Base-by-base conservation (phyloP, 2,888 invertebrate genomes). In the Volucella zonaria region DNA sequence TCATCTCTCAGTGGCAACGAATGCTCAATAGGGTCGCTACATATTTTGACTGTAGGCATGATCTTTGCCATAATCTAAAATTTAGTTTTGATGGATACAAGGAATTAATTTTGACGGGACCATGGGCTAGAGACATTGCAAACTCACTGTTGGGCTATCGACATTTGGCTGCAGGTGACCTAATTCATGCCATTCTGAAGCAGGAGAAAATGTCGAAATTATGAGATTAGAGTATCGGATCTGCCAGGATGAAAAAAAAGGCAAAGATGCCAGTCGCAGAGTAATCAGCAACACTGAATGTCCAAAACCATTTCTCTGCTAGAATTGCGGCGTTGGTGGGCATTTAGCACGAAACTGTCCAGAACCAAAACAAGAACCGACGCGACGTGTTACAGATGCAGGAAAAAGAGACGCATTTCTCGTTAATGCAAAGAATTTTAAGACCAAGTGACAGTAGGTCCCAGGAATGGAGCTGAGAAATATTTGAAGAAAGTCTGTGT, bases 281-380 rank as follows among this genome's bases (percentile, higher is more conserved):
- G 49, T 51, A 2, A 15, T 42, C 14, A 51, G 9, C 14, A 51
- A 49, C n/a, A 51, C 1, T 10, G 49, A 64, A 49, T 12, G 49
- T 31, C 15, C 38, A n/a, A 64, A 14, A 9, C 49, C n/a, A 49
- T 64, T 49, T 1, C 9, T 64, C 3, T 64, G 31, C 51, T 49
- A 38, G 1, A 64, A 64, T 14, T 64, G 64, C 15, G 38, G 64
- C 59, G 18, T 23, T 23, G 18, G 18, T 23, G 18, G 18, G 18
- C 31, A 54, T 43, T 43, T 49, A 10, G 8, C 31, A 47, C 2
- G 23, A 18, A 12, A 47, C 12, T 45, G 31, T 38, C 49, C 38
- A 6, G 49, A 64, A 14, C 15, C 51, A 11, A 59, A 43, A 12
- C n/a, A 59, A 23, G 23, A 59, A 43, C 59, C 43, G 45, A 59